Percentiles rank a stretch among this genome's conserved stretches.
phyloP scores from a whole-genome alignment of 2,888 invertebrate species.

The Prenolepis imparis region DNA sequence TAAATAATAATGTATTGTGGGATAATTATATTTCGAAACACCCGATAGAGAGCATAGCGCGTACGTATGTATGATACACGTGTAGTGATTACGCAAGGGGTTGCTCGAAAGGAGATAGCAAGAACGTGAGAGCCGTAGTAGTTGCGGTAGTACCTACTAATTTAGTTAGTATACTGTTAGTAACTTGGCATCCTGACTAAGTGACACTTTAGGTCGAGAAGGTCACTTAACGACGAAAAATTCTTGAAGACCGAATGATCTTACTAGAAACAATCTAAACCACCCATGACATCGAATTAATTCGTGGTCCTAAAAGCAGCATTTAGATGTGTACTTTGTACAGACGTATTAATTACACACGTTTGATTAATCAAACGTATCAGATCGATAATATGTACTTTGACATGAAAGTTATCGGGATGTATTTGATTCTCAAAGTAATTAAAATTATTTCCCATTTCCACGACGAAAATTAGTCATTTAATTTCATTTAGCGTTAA shows the following conservation, averaged over 20 bases:
- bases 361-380: not conserved
- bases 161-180: constrained; percentile 77
- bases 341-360: constrained; percentile 19
- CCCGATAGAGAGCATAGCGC: constrained; percentile 10
- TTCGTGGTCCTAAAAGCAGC: not conserved
- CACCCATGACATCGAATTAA: constrained; percentile 26
- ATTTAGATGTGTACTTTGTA: not conserved
- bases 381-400: not conserved
- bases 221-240: constrained; percentile 74
- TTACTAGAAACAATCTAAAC: constrained; percentile 48
- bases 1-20: not conserved
- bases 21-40: constrained; percentile 25
- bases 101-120: constrained; percentile 46
- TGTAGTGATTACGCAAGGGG: constrained; percentile 48
- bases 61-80: constrained; percentile 47
- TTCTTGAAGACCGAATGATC: constrained; percentile 51
- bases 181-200: constrained; percentile 73
- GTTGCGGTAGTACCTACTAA: constrained; percentile 68
- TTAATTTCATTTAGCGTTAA: not conserved
- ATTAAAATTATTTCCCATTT: constrained; percentile 1
- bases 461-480: not conserved
- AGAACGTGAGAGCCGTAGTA: constrained; percentile 38
- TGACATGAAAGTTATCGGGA: not conserved
- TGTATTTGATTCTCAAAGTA: not conserved
- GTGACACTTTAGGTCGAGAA: constrained; percentile 73